Evolutionary conservation across 1,140 invertebrate species (phyloP).

Genomic region (Bombus waltoni): DNA sequence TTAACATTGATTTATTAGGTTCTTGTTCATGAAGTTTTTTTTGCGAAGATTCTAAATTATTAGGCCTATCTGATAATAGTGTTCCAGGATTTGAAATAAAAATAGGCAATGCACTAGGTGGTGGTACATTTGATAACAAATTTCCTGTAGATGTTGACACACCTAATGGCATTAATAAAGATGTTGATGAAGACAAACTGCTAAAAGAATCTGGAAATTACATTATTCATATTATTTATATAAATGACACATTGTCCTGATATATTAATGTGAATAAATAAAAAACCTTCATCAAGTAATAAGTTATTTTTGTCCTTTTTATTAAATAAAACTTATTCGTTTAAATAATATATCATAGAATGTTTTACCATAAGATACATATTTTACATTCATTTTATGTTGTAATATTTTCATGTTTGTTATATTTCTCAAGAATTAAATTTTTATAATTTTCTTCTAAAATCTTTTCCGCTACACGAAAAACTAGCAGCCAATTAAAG

Average conservation of each 20-base stretch:
- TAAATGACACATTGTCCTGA: too few relatives aligned
- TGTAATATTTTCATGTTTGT: neutral
- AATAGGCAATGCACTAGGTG: conserved; percentile 81
- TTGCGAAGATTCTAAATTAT: conserved; percentile 19
- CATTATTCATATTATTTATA: neutral
- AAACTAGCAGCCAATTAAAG: neutral
- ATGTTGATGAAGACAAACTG: conserved; percentile 73
- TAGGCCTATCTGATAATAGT: conserved; percentile 11
- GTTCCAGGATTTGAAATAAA: conserved; percentile 75
- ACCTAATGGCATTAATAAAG: conserved; percentile 69
- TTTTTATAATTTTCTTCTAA: neutral
- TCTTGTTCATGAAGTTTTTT: conserved; percentile 32
- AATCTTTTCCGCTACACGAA: neutral
- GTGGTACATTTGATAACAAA: conserved; percentile 80
- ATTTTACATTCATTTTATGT: neutral
- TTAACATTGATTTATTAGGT: conserved; percentile 51
- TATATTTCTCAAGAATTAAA: neutral
- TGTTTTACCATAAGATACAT: neutral
- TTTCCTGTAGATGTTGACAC: conserved; percentile 68
- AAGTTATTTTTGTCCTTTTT: neutral
- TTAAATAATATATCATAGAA: neutral
- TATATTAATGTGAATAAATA: neutral
- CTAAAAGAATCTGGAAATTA: conserved; percentile 72
- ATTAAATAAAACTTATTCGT: neutral
- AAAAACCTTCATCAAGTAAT: neutral